Conservation (phyloP, 1,140 invertebrate species). For the Rhyacophila brunnea region DNA sequence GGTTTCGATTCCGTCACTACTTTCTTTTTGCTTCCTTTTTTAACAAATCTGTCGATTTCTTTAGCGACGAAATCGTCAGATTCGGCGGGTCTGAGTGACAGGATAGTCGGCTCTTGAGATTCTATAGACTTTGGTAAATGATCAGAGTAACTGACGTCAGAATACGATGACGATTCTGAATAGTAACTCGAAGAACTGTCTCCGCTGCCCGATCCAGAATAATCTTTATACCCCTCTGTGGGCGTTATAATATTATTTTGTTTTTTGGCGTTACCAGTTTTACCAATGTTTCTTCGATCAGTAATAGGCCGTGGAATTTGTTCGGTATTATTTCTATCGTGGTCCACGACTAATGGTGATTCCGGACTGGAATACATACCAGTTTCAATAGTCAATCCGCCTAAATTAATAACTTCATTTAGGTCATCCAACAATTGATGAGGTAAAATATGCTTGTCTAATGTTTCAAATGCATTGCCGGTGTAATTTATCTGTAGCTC, state of each 20-base stretch:
- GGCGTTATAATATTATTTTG: too few relatives aligned
- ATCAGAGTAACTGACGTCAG: neutral
- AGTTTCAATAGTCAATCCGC: too few relatives aligned
- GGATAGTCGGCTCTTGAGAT: constrained; percentile 6
- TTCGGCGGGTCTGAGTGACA: neutral
- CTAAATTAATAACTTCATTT: neutral
- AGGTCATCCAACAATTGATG: neutral
- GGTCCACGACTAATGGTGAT: neutral
- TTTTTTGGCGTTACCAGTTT: too few relatives aligned
- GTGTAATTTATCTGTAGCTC: constrained; percentile 21
- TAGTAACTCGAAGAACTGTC: neutral
- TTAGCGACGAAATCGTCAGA: neutral
- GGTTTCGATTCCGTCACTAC: too few relatives aligned
- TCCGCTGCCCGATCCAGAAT: too few relatives aligned
- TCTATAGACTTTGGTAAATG: constrained; percentile 14
- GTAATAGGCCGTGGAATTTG: too few relatives aligned
- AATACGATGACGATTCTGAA: constrained; percentile 3
- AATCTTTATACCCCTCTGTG: too few relatives aligned
- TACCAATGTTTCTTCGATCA: too few relatives aligned
- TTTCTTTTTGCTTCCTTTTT: constrained; percentile 1
- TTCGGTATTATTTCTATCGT: neutral
- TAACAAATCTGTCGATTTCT: constrained; percentile 10
- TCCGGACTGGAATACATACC: too few relatives aligned
- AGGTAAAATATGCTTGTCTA: neutral
- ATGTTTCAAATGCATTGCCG: neutral